Conservation (phyloP, 2,888 invertebrate genomes). For the Serrognathus titanus region DNA sequence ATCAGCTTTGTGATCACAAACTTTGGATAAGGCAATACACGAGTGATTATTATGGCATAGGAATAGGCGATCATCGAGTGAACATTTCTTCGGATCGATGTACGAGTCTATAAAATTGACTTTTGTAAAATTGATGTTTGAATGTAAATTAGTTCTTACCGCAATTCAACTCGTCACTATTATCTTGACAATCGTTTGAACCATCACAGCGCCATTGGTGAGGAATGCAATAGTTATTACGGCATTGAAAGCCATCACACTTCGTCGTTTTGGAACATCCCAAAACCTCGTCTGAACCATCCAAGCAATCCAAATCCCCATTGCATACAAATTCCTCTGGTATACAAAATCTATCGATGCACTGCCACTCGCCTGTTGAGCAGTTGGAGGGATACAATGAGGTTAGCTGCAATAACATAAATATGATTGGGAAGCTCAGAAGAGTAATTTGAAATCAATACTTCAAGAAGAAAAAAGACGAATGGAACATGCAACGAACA, state of each 20-base stretch:
- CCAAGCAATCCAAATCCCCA: conserved; percentile 43
- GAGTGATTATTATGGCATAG: conserved; percentile 53
- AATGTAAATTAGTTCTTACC: conserved; percentile 40
- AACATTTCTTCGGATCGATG: conserved; percentile 48
- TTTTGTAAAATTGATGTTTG: not conserved
- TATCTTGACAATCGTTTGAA: conserved; percentile 56
- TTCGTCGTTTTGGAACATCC: conserved; percentile 47
- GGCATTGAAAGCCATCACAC: conserved; percentile 64
- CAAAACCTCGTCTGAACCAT: conserved; percentile 46
- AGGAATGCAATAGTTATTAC: conserved; percentile 54
- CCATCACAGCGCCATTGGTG: conserved; percentile 57
- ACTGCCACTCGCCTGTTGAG: conserved; percentile 39
- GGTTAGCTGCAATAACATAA: not conserved
- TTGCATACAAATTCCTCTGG: conserved; percentile 45
- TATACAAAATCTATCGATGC: conserved; percentile 37
- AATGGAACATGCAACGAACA: too few relatives aligned
- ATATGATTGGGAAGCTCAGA: not conserved
- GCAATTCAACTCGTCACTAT: conserved; percentile 55
- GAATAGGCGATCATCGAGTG: conserved; percentile 50
- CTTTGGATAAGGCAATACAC: conserved; percentile 52
- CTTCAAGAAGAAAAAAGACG: too few relatives aligned
- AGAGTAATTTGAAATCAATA: too few relatives aligned
- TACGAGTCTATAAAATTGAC: conserved; percentile 35
- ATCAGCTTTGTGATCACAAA: conserved; percentile 56
- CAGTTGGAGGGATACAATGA: conserved; percentile 30